Conservation (phyloP, 2,113 vertebrate species). For the Edolisoma coerulescens region DNA sequence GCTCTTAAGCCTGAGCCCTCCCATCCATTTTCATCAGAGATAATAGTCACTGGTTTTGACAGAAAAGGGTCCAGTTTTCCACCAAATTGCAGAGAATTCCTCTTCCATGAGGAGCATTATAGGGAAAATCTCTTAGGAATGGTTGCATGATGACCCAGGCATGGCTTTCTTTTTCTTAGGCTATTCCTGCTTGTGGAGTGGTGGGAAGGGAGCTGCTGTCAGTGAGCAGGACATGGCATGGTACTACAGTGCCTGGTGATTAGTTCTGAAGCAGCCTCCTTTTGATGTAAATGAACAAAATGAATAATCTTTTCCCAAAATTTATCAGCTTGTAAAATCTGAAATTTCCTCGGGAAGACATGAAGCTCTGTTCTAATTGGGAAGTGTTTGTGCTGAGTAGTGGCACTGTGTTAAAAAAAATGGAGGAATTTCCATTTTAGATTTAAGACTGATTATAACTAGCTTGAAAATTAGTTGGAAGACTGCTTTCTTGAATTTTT, state of each 20-base stretch:
- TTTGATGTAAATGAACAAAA: not conserved
- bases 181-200: rapidly evolving
- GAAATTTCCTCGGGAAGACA: not conserved
- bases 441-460: not conserved
- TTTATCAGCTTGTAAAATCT: not conserved
- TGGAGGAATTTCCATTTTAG: not conserved
- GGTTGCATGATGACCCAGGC: rapidly evolving
- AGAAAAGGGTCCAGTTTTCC: not conserved
- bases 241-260: not conserved
- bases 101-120: not conserved
- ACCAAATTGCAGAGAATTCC: not conserved
- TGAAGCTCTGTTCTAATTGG: not conserved
- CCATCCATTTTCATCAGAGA: not conserved
- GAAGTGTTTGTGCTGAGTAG: not conserved
- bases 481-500: not conserved
- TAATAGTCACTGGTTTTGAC: not conserved
- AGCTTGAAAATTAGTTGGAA: not conserved
- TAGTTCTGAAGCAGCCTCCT: not conserved
- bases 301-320: not conserved
- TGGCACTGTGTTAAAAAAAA: not conserved
- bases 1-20: not conserved
- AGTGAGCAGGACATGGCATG: not conserved
- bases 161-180: not conserved
- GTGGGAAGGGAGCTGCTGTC: not conserved
- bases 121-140: not conserved